phyloP scores from a whole-genome alignment of 2,797 vertebrate species.

The Chanos chanos region DNA sequence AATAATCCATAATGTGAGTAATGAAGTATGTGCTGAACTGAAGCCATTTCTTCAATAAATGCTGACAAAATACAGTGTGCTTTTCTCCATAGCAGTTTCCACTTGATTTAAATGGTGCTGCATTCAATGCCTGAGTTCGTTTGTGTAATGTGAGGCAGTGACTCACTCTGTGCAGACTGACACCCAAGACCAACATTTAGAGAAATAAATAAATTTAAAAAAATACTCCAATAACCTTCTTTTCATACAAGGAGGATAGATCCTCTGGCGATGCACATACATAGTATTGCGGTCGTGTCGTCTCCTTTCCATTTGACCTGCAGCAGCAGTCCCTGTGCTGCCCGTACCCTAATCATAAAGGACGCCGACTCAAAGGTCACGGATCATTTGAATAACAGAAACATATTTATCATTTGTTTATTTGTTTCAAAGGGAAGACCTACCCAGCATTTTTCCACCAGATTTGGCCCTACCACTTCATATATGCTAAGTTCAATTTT shows the following conservation, averaged over 20 bases:
- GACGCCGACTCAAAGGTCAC: too few relatives aligned
- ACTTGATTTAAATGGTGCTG: background rate
- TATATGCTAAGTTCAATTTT: too few relatives aligned
- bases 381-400: too few relatives aligned
- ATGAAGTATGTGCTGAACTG: constrained; percentile 38
- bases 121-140: background rate
- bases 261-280: constrained; percentile 2
- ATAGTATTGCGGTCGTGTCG: constrained; percentile 19
- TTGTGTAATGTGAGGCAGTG: constrained; percentile 5
- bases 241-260: constrained; percentile 6
- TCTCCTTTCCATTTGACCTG: constrained; percentile 13
- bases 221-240: background rate
- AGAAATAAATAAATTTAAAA: constrained; percentile 26
- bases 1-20: constrained; percentile 38
- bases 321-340: constrained; percentile 22
- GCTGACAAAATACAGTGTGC: constrained; percentile 27
- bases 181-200: constrained; percentile 19
- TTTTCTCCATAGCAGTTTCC: background rate
- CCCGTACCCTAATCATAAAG: too few relatives aligned
- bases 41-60: constrained; percentile 43
- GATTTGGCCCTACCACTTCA: too few relatives aligned
- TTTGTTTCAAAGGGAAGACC: too few relatives aligned
- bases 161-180: constrained; percentile 1
- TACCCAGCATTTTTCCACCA: too few relatives aligned
- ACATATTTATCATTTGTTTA: too few relatives aligned